Percentiles rank a stretch among this genome's conserved stretches.
phyloP scores from a whole-genome alignment of 2,113 vertebrate genomes.

The Delphinus delphis region DNA sequence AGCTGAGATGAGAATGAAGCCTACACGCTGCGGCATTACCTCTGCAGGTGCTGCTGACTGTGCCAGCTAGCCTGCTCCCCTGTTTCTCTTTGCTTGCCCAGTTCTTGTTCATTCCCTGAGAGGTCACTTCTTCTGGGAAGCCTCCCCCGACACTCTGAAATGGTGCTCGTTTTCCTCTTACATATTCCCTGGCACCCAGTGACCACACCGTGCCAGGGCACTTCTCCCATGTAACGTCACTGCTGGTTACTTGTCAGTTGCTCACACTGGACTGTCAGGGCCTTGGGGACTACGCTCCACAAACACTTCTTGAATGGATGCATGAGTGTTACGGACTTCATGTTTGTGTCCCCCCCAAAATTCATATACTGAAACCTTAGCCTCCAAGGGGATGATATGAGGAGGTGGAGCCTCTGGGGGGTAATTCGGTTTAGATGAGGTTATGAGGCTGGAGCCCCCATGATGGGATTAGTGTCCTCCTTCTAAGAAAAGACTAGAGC shows the following conservation, averaged over 20 bases:
- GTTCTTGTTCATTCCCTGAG: neutral
- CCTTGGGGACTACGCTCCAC: neutral
- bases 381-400: neutral
- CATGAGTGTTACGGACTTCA: neutral
- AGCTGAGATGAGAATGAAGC: neutral
- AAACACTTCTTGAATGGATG: neutral
- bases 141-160: neutral
- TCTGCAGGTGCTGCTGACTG: too few relatives aligned
- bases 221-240: neutral
- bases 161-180: neutral
- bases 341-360: neutral
- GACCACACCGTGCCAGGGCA: too few relatives aligned
- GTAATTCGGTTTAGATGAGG: neutral
- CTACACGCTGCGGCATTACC: rapidly evolving
- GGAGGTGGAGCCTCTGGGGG: neutral
- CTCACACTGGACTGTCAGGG: neutral
- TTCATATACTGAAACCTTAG: neutral
- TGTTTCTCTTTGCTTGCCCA: neutral
- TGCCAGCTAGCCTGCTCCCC: too few relatives aligned
- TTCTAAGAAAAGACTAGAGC: neutral
- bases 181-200: neutral
- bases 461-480: neutral
- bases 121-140: neutral
- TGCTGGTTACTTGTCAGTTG: neutral
- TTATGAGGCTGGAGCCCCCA: neutral